Evolutionary conservation across 2,113 vertebrate genomes (phyloP), one percentile per base, ranked within the genome.

Genomic region (Sphyrna mokarran): DNA sequence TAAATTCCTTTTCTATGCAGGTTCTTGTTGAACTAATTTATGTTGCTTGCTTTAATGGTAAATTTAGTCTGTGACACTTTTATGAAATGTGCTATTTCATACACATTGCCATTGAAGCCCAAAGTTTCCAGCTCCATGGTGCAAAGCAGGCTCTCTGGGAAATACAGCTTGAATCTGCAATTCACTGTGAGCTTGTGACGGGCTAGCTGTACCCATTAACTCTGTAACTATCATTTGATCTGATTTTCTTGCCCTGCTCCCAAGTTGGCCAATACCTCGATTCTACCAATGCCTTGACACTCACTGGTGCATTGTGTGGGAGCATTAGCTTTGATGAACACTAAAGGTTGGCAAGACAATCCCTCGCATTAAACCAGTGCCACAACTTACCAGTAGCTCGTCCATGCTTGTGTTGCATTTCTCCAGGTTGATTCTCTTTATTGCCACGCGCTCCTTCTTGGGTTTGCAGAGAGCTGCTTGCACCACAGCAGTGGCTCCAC

Each of bases 321-420:
- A 61, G 26, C 48, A 58, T 3, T 29, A 58, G 11, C 54, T 10
- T 1, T 2, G 1, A 33, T 66, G 58, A 66, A 5, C 58, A 14
- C 29, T 66, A 66, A 83, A 37, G n/a, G 5, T 40, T 91, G 89
- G 4, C 33, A 91, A 66, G 33, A n/a, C 58, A 61, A 63, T 7
- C 89, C 58, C 26, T 29, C 26, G 0, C 48, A 16, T 20, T 9
- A 29, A 33, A 66, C 6, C 1, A 5, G 61, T 66, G 61, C 89
- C 63, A 66, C 33, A 66, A 98, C 98, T 98, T 98, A 99, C 99
- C 97, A 99, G 97, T 95, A 99, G 97, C 96, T 99, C 99, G 95
- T 99, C 99, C 99, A 99, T 99, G 98, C 99, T 99, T 97, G 99
- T 99, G 97, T 99, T 99, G 98, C 99, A 99, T 98, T 99, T 99